Evolutionary conservation across 2,888 invertebrate species (phyloP), one percentile per base, ranked within the genome.

Genomic region (Ametastegia equiseti): DNA sequence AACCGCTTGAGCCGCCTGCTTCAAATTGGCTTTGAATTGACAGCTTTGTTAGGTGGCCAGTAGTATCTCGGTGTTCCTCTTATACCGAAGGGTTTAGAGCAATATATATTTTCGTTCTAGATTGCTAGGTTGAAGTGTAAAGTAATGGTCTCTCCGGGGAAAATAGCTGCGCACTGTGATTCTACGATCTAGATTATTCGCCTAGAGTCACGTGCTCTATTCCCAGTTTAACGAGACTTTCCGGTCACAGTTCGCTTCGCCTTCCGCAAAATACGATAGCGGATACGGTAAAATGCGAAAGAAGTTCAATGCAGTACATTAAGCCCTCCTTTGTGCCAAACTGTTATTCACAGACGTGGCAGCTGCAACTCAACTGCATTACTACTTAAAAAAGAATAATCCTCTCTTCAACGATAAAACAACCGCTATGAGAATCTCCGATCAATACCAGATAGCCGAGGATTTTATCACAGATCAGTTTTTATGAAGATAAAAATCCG

Each of bases 131-230:
- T 50, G 75, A 50, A 75, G 75, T 39, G 54, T 45, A 54, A 75
- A 75, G 36, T 75, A 54, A 75, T 75, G 54, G 50, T 75, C n/a
- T 75, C 30, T 36, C n/a, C 19, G 36, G 33, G 54, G 75, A 75
- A 75, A 75, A 75, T 75, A 75, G 54, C 75, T 23, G 36, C 19
- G 50, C 75, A 9, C 50, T 75, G 50, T 54, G 54, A 75, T 75
- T 75, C 75, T 54, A 75, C 75, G 75, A 75, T 75, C 75, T 75
- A 75, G 75, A 75, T 75, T 75, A 75, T 75, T 75, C 75, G 36
- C 50, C 36, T 11, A 75, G 36, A 75, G 75, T 75, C 75, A 75
- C 75, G 75, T 54, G 54, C 75, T 33, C 50, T 75, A 71, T 71
- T 71, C 30, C 47, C 54, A 19, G 73, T 75, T 75, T 75, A 75